Evolutionary conservation across 2,113 vertebrate species (phyloP), one percentile per base, ranked within the genome.

Genomic region (Pardalotus punctatus): DNA sequence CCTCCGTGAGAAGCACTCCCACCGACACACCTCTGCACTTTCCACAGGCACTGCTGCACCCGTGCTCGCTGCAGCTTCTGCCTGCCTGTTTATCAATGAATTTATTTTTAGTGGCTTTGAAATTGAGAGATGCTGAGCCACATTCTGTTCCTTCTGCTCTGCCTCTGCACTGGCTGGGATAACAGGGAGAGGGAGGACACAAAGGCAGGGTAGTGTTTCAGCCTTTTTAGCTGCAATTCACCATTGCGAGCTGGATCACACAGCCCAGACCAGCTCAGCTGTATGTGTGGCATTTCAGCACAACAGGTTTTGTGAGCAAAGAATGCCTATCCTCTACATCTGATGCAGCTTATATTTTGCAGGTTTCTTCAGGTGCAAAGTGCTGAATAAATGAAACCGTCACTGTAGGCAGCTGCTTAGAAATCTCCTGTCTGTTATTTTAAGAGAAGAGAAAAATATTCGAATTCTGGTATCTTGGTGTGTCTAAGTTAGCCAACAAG

Each of bases 61-160:
- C 64, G 0, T 7, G 69, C 79, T 42, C 6, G 6, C 71, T 94
- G 83, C 86, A 42, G 85, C 64, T 90, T 17, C 83, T 67, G 69
- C 81, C 35, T 65, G 78, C 74, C 86, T 92, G 35, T 29, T 90
- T 71, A 67, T 95, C 94, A 93, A 69, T 94, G 92, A 81, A n/a
- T 54, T 86, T 88, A 64, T 83, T 96, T 92, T 81, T 60, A 90
- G 87, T 5, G 31, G 18, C 45, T 74, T 64, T 29, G 70, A 71
- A 78, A 83, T 2, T 3, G 36, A 78, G 56, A 65, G 43, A 36
- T 35, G 64, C 43, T 64, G 64, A 86, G 36, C 33, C 0, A 1
- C 3, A 0, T 40, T 51, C 64, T 86, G 64, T 42, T 33, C 38
- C 65, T 61, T 48, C 78, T 10, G 67, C 24, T 33, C 19, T 20